Evolutionary conservation across 2,888 invertebrate species (phyloP), one percentile per base, ranked within the genome.

Genomic region (Drosophila hamatofila): DNA sequence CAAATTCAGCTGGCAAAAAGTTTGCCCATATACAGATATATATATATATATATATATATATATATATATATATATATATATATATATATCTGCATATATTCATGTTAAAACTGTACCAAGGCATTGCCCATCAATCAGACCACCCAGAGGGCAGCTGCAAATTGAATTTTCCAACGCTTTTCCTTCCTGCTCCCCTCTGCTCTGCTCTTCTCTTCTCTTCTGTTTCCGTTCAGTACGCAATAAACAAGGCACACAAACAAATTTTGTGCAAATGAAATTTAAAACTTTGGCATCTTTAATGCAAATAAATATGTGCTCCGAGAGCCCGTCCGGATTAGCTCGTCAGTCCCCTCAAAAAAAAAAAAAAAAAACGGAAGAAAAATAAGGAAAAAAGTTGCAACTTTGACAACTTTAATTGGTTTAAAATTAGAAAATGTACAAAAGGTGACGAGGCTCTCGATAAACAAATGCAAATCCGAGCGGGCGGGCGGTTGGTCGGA

Each of bases 351-450:
- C 62, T 39, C 49, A 5, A 23, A 11, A 23, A 46, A 2, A 16
- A 25, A 7, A 9, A 23, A 14, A 14, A 44, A 14, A n/a, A n/a
- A n/a, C n/a, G n/a, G n/a, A 2, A 16, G 16, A 7, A 9, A 23
- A 14, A 14, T 23, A 14, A 9, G 2, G 30, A 23, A 44, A 44
- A 64, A 81, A 80, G 68, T 74, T 69, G 78, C 68, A 79, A 77
- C 79, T 85, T 85, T 77, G 81, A 80, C 83, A 85, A 88, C 86
- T 85, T 88, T 83, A 85, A 85, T 88, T 85, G 83, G 83, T 85
- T 85, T 85, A 85, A 85, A 88, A 85, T 88, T 79, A 79, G 67
- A 79, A 77, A 77, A 65, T 72, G 52, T 64, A 58, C 42, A 75
- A 54, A 39, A 64, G 63, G 51, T 56, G 63, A 37, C 58, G 42